Evolutionary conservation across 2,113 vertebrate species (phyloP).

Genomic region (Microtus oregoni): DNA sequence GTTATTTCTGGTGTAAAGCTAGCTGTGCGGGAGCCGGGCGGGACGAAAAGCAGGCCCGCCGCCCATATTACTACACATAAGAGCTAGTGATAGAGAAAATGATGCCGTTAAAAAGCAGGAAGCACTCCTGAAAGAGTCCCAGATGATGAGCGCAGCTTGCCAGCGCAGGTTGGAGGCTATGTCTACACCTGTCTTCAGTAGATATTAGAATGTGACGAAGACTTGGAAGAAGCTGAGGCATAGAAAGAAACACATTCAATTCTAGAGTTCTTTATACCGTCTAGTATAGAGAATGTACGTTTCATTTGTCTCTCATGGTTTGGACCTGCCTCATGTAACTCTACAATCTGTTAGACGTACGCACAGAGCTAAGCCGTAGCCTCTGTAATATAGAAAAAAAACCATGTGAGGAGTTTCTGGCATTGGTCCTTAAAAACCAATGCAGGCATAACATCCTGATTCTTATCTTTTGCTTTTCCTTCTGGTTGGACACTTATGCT

Average conservation of each 20-base stretch:
- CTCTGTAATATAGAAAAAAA: conserved; percentile 19
- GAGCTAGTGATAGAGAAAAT: neutral
- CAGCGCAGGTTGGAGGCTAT: conserved; percentile 92
- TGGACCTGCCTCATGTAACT: neutral
- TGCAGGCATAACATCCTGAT: neutral
- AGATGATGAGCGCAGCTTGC: conserved; percentile 97
- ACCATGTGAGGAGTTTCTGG: neutral
- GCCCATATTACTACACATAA: too few relatives aligned
- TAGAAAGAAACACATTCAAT: conserved; percentile 93
- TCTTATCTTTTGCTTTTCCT: neutral
- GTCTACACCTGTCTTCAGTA: conserved; percentile 90
- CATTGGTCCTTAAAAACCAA: neutral
- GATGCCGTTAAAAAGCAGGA: neutral
- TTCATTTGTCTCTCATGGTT: neutral
- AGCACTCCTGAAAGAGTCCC: neutral
- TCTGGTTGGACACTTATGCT: neutral
- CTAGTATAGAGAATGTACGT: neutral
- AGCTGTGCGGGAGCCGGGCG: too few relatives aligned
- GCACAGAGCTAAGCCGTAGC: neutral
- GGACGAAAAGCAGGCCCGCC: too few relatives aligned
- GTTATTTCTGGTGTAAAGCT: too few relatives aligned
- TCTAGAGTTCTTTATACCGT: too few relatives aligned
- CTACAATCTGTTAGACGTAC: neutral
- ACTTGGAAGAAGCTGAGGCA: conserved; percentile 93
- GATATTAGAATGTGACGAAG: conserved; percentile 92